These are phyloP conservation scores for Labeo rohita DNA, from an alignment of 2,113 vertebrate species.

Conservation along the genomic window DNA sequence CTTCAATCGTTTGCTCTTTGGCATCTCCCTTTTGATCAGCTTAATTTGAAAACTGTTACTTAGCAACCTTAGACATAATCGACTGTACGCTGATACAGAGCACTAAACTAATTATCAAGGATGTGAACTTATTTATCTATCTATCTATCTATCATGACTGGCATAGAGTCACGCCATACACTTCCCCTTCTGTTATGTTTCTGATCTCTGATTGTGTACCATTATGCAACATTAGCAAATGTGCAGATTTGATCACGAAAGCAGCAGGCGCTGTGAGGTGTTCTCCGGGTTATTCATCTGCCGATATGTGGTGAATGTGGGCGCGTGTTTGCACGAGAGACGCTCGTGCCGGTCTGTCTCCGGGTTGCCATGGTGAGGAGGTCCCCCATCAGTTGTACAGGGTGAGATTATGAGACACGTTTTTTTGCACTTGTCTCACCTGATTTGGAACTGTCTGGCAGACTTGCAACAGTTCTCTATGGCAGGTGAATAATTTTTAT, in stretches of 20 bases:
- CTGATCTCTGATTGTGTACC: background rate
- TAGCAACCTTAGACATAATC: background rate
- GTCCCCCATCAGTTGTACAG: background rate
- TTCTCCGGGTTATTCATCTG: constrained; percentile 17
- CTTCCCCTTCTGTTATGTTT: background rate
- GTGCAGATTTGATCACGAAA: background rate
- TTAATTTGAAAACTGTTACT: constrained; percentile 8
- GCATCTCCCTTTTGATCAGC: background rate
- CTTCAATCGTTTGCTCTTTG: background rate
- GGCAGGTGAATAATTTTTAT: background rate
- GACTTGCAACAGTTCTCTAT: background rate
- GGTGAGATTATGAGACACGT: background rate
- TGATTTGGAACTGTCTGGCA: background rate
- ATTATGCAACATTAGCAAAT: background rate
- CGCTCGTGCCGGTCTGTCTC: background rate
- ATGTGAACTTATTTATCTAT: background rate
- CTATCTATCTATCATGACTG: background rate
- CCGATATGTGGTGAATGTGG: background rate
- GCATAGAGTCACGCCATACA: background rate
- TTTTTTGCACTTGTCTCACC: background rate
- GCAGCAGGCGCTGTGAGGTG: background rate
- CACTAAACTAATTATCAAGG: background rate
- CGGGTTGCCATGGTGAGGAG: background rate
- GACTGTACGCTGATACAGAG: background rate
- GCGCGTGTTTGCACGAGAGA: constrained; percentile 11